Base-by-base conservation (phyloP, 2,888 invertebrate species). In the Mesorhabditis sp. region DNA sequence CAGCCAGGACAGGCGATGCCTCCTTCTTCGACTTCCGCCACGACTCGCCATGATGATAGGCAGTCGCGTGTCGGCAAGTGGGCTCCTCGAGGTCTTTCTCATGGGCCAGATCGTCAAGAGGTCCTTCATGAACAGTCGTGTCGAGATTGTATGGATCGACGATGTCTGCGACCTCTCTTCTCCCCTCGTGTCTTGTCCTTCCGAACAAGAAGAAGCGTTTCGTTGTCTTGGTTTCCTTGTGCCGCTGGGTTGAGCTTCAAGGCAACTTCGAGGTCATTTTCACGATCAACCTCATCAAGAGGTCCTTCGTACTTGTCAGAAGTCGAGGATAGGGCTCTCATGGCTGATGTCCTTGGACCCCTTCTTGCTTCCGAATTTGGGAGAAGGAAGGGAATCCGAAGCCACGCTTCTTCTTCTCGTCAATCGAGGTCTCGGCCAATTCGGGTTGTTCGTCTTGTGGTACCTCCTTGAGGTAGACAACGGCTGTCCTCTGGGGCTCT, bases 21-120 rank as follows among this genome's bases (percentile, higher is more conserved):
- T 75, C 58, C 15, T 70, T 65, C 45, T 66, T 67, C 45, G 68
- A 68, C 41, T 63, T 67, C 65, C 58, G 67, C 28, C 28, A 28
- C 28, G 28, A 28, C 28, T 28, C 70, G 43, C 74, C 78, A 15
- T 72, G 67, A 65, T 75, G 76, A 42, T 76, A 76, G 15, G 71
- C 69, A 2, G 67, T 45, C 10, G 74, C 68, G 61, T 70, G 69
- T 67, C 67, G 66, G 45, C 41, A 4, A 76, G 62, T 7, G 73
- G 73, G n/a, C 7, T 72, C 62, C 28, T 73, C 75, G n/a, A 76
- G 67, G 63, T 76, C 73, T 2, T 28, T 28, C 4, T 67, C 62
- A 13, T 66, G 67, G 41, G 65, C n/a, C 58, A 67, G 69, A 10
- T 72, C 74, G 7, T 75, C 75, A 1, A 75, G 69, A 28, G 68